These are phyloP conservation scores for Drosophila aldrichi DNA, from an alignment of 2,888 invertebrate genomes.

Conservation along the genomic window DNA sequence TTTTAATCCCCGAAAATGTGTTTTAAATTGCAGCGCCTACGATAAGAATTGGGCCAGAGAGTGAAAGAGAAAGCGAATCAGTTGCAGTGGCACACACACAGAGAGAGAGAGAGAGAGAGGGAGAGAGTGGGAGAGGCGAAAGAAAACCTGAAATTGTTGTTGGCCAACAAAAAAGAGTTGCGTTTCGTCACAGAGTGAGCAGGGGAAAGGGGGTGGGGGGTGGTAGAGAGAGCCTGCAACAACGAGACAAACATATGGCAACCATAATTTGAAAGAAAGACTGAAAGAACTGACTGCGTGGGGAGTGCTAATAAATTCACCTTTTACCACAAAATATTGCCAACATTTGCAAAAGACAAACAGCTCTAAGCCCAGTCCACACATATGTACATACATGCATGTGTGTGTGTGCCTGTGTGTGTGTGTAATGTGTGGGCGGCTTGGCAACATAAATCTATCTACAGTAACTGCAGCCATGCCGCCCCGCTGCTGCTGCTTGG, in stretches of 20 bases:
- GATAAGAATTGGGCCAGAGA: conserved; percentile 42
- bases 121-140: background rate
- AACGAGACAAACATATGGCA: conserved; percentile 46
- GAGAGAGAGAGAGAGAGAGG: too few relatives aligned
- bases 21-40: conserved; percentile 71
- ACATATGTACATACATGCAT: too few relatives aligned
- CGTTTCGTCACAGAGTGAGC: background rate
- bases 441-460: conserved; percentile 63
- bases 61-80: background rate
- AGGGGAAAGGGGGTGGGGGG: background rate
- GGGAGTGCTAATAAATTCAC: conserved; percentile 74
- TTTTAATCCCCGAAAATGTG: conserved; percentile 68
- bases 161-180: conserved; percentile 40
- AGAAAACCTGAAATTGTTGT: conserved; percentile 23
- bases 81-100: too few relatives aligned
- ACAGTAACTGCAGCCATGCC: conserved; percentile 22
- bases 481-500: background rate
- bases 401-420: background rate
- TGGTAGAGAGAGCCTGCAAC: background rate
- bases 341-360: conserved; percentile 78
- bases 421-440: conserved; percentile 41
- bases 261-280: conserved; percentile 55
- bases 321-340: conserved; percentile 79
- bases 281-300: conserved; percentile 35
- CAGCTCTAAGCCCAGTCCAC: conserved; percentile 49